Base-by-base conservation (phyloP, 2,113 vertebrate genomes). In the Pelvicachromis taeniatus region DNA sequence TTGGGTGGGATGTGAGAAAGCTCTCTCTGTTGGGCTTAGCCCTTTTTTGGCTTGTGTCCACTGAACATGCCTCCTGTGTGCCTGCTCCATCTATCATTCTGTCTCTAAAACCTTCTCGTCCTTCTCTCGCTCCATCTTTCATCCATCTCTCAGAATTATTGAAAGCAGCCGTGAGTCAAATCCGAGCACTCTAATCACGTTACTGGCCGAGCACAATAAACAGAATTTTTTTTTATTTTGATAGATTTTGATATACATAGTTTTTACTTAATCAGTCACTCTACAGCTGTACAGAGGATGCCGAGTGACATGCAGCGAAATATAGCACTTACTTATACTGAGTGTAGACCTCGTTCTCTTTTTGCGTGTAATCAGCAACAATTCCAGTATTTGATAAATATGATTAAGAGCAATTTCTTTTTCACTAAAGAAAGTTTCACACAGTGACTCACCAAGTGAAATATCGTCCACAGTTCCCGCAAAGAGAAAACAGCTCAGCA, bases 61-160 rank as follows among this genome's bases (percentile, higher is more conserved):
- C 56, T 61, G 61, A 90, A 92, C 90, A 88, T 92, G 83, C 23
- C 91, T 89, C 85, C 83, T 85, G 56, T 21, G 85, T 83, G 85
- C 38, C 90, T 89, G 82, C 11, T 82, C 85, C 90, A 94, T 91
- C 90, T 59, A 92, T 94, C 92, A 90, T 90, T 42, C 88, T 92
- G 92, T 87, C 89, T 85, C 56, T 48, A 4, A 81, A 73, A 59
- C 80, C 77, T 52, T 80, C 61, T 50, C 13, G 16, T 45, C 52
- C 35, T 23, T 42, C 65, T 23, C 21, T 82, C 55, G 19, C 73
- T 65, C 9, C 23, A 21, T 85, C 86, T 82, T 65, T 90, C 85
- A 85, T 90, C 85, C 68, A 85, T 93, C 87, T 89, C 81, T 77
- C 33, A 4, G 68, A 86, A 77, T 83, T 78, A 90, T 55, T 81